phyloP scores from a whole-genome alignment of 2,888 invertebrate species.

The Callyntrura guangdongensis region DNA sequence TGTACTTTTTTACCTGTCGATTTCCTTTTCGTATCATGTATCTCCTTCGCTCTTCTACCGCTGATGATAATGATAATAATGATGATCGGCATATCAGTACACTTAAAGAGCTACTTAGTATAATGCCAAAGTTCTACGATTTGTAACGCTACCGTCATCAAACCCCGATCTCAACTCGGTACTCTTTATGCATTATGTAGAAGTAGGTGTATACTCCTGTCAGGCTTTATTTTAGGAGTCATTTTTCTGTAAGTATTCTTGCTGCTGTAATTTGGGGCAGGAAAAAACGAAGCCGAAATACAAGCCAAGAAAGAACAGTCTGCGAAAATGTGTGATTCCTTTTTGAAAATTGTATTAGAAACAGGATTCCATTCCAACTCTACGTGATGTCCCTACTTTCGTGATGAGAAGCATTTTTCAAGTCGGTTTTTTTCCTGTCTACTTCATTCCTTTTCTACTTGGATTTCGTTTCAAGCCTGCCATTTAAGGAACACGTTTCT shows the following conservation, averaged over 20 bases:
- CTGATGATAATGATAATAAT: constrained; percentile 18
- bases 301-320: no score
- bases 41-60: constrained; percentile 4
- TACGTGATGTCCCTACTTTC: no score
- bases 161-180: not conserved
- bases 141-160: not conserved
- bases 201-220: not conserved
- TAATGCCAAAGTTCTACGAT: not conserved
- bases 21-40: constrained; percentile 20
- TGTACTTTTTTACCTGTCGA: not conserved
- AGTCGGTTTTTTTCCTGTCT: no score
- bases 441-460: no score
- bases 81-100: constrained; percentile 18
- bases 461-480: not conserved
- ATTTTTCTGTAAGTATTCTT: no score
- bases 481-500: not conserved
- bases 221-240: not conserved
- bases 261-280: no score
- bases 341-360: no score
- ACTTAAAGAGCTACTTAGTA: constrained; percentile 6
- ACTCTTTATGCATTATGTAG: not conserved
- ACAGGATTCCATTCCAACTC: no score
- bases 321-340: no score
- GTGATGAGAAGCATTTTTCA: no score
- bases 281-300: no score